Percentiles rank a stretch among this genome's conserved stretches.
These are phyloP conservation scores for Heliothis virescens DNA, from an alignment of 1,140 invertebrate species.

Conservation along the genomic window DNA sequence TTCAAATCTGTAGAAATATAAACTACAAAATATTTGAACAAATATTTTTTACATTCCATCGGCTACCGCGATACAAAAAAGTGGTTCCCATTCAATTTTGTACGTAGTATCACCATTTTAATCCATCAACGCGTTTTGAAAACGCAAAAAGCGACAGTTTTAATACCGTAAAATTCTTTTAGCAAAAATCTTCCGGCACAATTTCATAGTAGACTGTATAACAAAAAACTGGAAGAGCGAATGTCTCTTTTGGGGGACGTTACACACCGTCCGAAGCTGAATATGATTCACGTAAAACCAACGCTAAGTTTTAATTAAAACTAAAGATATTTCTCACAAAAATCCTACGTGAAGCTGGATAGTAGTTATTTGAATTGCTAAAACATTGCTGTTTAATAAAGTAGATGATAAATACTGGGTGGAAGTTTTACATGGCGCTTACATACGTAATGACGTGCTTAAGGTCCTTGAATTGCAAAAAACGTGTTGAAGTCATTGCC, in stretches of 20 bases:
- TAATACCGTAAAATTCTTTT: constrained; percentile 35
- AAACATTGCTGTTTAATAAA: constrained; percentile 28
- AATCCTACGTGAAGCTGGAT: constrained; percentile 17
- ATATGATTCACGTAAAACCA: constrained; percentile 69
- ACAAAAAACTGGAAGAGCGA: constrained; percentile 49
- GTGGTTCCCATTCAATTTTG: not conserved
- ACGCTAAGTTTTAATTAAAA: constrained; percentile 73
- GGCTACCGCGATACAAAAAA: not conserved
- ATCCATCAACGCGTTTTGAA: constrained; percentile 20
- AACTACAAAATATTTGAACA: not conserved
- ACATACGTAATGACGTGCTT: not conserved
- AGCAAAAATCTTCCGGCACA: constrained; percentile 17
- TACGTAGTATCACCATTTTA: constrained; percentile 19
- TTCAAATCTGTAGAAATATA: not conserved
- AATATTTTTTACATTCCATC: not conserved
- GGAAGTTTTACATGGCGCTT: not conserved
- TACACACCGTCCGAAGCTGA: constrained; percentile 56
- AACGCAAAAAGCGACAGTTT: constrained; percentile 10
- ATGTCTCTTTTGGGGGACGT: constrained; percentile 70
- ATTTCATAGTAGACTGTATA: constrained; percentile 41
- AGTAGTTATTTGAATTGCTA: constrained; percentile 30
- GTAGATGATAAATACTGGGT: constrained; percentile 25
- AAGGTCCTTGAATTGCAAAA: not conserved
- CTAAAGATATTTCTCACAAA: constrained; percentile 60
- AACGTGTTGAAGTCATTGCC: not conserved